Conservation (phyloP, 2,113 vertebrate genomes). For the Indicator indicator region DNA sequence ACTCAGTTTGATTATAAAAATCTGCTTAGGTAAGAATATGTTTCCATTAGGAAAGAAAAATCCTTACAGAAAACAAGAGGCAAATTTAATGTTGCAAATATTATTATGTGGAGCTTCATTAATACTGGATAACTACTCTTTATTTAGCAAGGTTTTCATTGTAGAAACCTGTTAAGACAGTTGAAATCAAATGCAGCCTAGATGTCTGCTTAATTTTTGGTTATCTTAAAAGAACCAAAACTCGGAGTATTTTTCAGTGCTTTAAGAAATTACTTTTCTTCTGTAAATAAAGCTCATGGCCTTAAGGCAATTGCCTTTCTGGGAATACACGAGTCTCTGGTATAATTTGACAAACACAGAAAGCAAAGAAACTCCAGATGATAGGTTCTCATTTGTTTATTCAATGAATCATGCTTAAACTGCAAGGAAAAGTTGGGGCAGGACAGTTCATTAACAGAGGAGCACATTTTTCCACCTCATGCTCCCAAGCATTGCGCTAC, state of each 20-base stretch:
- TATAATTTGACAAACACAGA: not conserved
- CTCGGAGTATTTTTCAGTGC: not conserved
- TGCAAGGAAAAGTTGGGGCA: not conserved
- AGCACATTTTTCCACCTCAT: not conserved
- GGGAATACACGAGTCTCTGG: not conserved
- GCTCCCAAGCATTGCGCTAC: not conserved
- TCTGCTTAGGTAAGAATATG: conserved; percentile 40
- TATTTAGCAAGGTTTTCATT: not conserved
- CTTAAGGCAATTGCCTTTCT: not conserved
- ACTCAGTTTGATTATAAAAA: conserved; percentile 57
- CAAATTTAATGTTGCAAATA: conserved; percentile 66
- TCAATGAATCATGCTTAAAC: not conserved
- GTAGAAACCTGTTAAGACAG: not conserved
- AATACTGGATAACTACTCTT: conserved; percentile 30
- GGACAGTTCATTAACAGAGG: not conserved
- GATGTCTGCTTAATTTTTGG: not conserved
- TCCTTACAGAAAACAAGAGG: conserved; percentile 57
- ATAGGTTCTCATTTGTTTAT: not conserved
- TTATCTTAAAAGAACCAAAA: not conserved
- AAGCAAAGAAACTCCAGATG: not conserved
- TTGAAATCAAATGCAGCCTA: not conserved
- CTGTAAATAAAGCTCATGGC: not conserved
- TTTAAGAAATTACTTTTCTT: not conserved
- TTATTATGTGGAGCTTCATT: conserved; percentile 35
- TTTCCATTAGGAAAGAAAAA: conserved; percentile 58